Percentiles rank a stretch among this genome's conserved stretches.
Conservation (phyloP, 2,113 vertebrate species). For the Lampris incognitus region DNA sequence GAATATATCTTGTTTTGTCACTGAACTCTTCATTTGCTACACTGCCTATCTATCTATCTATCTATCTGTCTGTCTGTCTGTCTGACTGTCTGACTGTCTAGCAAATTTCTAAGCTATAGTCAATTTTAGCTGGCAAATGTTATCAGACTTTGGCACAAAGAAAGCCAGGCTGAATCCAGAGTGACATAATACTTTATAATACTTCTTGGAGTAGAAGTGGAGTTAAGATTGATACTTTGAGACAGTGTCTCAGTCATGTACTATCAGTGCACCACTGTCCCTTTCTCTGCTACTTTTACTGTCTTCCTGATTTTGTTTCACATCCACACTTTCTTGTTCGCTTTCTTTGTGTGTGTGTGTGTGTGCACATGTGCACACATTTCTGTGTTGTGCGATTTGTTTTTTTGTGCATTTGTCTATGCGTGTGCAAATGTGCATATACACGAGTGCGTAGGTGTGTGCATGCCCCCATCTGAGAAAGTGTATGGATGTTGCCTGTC, state of each 20-base stretch:
- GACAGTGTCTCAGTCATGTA: neutral
- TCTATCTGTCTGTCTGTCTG: no score
- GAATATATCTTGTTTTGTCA: no score
- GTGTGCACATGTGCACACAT: neutral
- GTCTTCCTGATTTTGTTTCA: conserved; percentile 24
- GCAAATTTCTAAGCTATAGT: no score
- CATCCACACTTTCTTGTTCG: neutral
- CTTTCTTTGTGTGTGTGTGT: conserved; percentile 8
- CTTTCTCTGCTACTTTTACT: conserved; percentile 26
- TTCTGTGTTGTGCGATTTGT: neutral
- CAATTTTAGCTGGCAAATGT: neutral
- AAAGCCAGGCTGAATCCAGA: neutral
- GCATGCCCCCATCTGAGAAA: neutral
- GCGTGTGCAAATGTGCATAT: neutral
- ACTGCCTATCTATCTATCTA: no score
- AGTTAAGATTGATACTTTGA: conserved; percentile 1
- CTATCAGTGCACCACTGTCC: conserved; percentile 28
- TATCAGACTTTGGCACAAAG: neutral
- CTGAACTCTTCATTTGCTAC: no score
- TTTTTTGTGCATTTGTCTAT: neutral
- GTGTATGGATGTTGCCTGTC: conserved; percentile 60
- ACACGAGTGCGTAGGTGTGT: neutral
- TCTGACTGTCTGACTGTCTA: no score
- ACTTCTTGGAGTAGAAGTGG: neutral
- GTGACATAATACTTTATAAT: neutral